phyloP scores from a whole-genome alignment of 1,140 invertebrate species.

The Solenopsis invicta region DNA sequence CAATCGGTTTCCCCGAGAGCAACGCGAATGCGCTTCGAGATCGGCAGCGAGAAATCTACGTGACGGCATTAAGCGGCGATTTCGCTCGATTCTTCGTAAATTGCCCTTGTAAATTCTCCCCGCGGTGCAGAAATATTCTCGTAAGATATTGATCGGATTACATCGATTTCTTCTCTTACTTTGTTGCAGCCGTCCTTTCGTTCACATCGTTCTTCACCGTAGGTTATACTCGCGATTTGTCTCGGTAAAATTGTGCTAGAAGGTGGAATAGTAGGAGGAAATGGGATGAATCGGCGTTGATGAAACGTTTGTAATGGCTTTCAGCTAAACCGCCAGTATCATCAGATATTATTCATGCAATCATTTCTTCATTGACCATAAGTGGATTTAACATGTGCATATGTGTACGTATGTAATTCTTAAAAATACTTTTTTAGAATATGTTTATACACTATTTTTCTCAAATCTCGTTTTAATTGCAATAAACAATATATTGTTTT shows the following conservation, averaged over 20 bases:
- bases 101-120: constrained; percentile 69
- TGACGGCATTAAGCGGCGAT: constrained; percentile 77
- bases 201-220: constrained; percentile 10
- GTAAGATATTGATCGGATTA: constrained; percentile 62
- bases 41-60: constrained; percentile 69
- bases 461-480: neutral
- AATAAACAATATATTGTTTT: neutral
- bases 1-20: constrained; percentile 64
- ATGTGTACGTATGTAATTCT: neutral
- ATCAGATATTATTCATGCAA: neutral
- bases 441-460: neutral
- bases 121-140: constrained; percentile 47
- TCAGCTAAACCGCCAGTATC: constrained; percentile 14
- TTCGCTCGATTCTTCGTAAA: constrained; percentile 70
- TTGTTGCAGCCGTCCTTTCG: constrained; percentile 22
- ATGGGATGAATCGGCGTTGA: constrained; percentile 35
- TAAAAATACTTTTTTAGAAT: neutral
- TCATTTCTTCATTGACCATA: constrained; percentile 21
- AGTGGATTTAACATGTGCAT: neutral
- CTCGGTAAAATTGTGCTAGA: constrained; percentile 39
- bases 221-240: constrained; percentile 41
- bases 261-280: constrained; percentile 46
- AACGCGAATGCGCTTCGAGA: constrained; percentile 47
- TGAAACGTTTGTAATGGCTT: constrained; percentile 40
- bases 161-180: constrained; percentile 27